A percentile compares a stretch with the other conserved stretches of the same genome.
These are phyloP conservation scores for Cephus pulcher DNA, from an alignment of 2,888 invertebrate species.

Conservation along the genomic window DNA sequence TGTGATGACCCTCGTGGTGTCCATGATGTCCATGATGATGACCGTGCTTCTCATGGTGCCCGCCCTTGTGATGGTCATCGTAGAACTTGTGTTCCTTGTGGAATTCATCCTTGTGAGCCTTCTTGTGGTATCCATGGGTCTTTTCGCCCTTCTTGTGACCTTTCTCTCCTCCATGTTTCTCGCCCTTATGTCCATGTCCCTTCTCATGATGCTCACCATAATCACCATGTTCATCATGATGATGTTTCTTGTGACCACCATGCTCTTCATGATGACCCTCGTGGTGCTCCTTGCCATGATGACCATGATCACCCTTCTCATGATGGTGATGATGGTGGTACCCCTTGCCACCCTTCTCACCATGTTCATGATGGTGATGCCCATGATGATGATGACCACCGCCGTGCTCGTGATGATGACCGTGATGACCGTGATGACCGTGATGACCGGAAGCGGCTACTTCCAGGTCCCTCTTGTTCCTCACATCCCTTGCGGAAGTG, in stretches of 20 bases:
- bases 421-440: slow-evolving; percentile 36
- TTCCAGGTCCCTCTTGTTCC: slow-evolving; percentile 40
- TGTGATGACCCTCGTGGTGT: slow-evolving; percentile 82
- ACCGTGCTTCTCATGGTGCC: slow-evolving; percentile 85
- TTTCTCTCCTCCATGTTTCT: slow-evolving; percentile 84
- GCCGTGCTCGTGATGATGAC: slow-evolving; percentile 55
- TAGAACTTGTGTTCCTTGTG: slow-evolving; percentile 90
- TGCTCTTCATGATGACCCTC: slow-evolving; percentile 82
- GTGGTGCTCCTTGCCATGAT: slow-evolving; percentile 83
- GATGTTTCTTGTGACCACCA: slow-evolving; percentile 84
- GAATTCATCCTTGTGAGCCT: slow-evolving; percentile 88
- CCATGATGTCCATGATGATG: slow-evolving; percentile 83
- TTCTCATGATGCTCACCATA: slow-evolving; percentile 83
- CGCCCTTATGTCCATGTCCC: slow-evolving; percentile 82
- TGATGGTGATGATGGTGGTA: slow-evolving; percentile 57
- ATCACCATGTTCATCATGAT: slow-evolving; percentile 81
- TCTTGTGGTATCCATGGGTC: slow-evolving; percentile 86
- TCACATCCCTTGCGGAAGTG: slow-evolving; percentile 42
- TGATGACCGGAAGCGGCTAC: slow-evolving; percentile 47
- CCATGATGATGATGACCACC: slow-evolving; percentile 66
- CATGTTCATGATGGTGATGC: slow-evolving; percentile 69
- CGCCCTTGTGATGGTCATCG: slow-evolving; percentile 87
- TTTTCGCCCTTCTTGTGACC: slow-evolving; percentile 89
- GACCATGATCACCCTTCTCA: slow-evolving; percentile 79
- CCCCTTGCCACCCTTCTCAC: slow-evolving; percentile 70